Evolutionary conservation across 2,113 vertebrate species (phyloP), one percentile per base, ranked within the genome.

Genomic region (Ornithorhynchus anatinus): DNA sequence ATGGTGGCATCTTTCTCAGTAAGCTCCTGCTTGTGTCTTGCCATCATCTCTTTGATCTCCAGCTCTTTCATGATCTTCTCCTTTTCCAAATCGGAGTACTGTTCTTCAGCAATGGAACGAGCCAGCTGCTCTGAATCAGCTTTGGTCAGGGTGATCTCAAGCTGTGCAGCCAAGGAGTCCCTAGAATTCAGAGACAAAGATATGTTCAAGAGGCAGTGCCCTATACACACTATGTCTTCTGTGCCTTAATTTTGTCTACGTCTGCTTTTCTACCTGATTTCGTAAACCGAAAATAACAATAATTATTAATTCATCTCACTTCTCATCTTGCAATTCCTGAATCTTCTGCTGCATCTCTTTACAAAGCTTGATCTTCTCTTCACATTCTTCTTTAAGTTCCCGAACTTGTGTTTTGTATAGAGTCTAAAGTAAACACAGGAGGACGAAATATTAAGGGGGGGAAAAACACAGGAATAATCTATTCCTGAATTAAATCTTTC

Each of bases 31-130:
- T 96, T 96, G 80, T 99, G 97, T 57, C 98, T 93, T 0, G 97
- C 97, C 98, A 98, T 99, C 97, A 99, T 99, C 90, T 99, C 98
- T 87, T 99, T 99, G 77, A 99, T 96, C 80, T 99, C 98, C 75
- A 99, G 89, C 83, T 99, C 98, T 85, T 99, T 99, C 98, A 99
- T 99, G 72, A 99, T 99, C 88, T 99, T 99, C 89, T 99, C 98
- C 90, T 99, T 98, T 86, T 99, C 98, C 86, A 99, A 89, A 83
- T 99, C 97, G 0, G 97, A 99, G 80, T 99, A 99, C 69, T 99
- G 98, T 16, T 99, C 98, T 85, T 99, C 98, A 33, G 97, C 97
- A 78, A 99, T 99, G 68, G 97, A 99, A 63, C 98, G 97, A 5
- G 97, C 98, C 86, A 99, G 90, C 79, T 99, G 97, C 82, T 99